phyloP scores from a whole-genome alignment of 2,113 vertebrate genomes.

The Lepidothrix coronata region DNA sequence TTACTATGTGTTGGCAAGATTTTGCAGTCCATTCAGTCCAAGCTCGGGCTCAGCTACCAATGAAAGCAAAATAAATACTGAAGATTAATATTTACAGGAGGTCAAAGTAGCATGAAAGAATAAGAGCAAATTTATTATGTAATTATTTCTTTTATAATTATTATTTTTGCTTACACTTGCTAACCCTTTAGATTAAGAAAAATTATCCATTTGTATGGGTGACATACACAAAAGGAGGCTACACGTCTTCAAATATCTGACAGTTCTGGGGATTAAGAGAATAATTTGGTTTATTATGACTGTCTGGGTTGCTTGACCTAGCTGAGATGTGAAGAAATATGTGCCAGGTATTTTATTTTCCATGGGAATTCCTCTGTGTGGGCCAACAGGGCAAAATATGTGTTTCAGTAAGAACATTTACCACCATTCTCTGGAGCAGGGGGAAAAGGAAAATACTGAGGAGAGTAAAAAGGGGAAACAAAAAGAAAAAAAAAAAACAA shows the following conservation, averaged over 20 bases:
- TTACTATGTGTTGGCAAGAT: slow-evolving; percentile 7
- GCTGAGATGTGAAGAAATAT: neutral
- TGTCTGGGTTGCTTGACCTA: neutral
- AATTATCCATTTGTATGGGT: neutral
- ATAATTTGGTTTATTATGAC: neutral
- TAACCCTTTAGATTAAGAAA: neutral
- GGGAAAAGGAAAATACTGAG: neutral
- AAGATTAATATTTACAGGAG: neutral
- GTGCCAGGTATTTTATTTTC: neutral
- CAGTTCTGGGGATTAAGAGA: neutral
- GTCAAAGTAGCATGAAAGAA: neutral
- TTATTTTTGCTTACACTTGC: neutral
- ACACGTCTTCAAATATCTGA: neutral
- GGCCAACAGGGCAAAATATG: neutral
- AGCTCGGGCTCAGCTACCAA: neutral
- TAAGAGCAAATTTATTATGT: neutral
- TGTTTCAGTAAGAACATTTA: neutral
- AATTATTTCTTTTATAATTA: neutral
- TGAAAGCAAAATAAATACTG: neutral
- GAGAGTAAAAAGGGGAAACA: neutral
- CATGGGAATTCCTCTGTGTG: neutral
- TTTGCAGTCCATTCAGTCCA: neutral
- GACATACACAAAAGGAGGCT: neutral
- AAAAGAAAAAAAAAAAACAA: neutral
- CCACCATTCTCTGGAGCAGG: neutral